Evolutionary conservation across 2,888 invertebrate genomes (phyloP), one percentile per base, ranked within the genome.

Genomic region (Netelia virgata): DNA sequence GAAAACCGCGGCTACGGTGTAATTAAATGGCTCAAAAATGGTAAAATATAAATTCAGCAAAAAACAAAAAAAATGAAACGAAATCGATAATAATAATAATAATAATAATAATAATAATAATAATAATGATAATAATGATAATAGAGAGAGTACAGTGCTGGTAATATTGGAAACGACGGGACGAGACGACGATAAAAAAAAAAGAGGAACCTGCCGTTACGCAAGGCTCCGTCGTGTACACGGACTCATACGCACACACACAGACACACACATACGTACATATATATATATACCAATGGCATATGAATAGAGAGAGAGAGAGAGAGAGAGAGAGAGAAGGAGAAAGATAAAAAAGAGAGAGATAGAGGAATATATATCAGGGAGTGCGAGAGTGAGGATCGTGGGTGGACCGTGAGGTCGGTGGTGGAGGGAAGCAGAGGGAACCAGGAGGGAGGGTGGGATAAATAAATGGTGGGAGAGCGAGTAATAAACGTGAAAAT

Each of bases 331-430:
- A n/a, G 36, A 20, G 57, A 53, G 55, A 16, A 3, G 3, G 47
- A 57, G 43, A 55, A 11, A 23, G 66, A 43, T 8, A 43, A 5
- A 59, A 41, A 28, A 57, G 43, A 57, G 28, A 55, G 16, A 50
- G 66, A 47, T 10, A 47, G 47, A 59, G 41, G 50, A 61, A 59
- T 59, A 53, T 53, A 53, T 53, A 53, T 53, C 14, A 6, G 57
- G 80, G 50, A 57, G 66, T 74, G 77, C 47, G 20, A 55, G 82
- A 84, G 82, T 41, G 9, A 43, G 16, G 20, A 41, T 14, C 23
- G 57, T 41, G 18, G 36, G 41, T 23, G 41, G 68, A n/a, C 6
- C 36, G 28, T 16, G 55, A 16, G 64, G 57, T 11, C 1, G 50
- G 61, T 28, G 53, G 41, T 8, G n/a, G 47, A 23, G 23, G 59